Conservation (phyloP, 2,113 vertebrate genomes). For the Castor canadensis region DNA sequence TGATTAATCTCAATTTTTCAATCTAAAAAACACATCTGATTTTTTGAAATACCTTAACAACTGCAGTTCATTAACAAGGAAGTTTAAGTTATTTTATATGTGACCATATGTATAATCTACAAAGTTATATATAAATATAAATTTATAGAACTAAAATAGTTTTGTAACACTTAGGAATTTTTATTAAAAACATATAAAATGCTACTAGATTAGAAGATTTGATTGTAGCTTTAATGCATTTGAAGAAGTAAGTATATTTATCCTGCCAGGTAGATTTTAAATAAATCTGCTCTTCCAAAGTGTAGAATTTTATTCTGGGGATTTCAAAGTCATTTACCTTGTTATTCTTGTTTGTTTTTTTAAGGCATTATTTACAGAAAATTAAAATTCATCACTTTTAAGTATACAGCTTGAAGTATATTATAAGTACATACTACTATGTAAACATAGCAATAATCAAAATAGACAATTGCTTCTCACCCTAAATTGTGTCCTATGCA, state of each 20-base stretch:
- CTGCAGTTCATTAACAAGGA: background rate
- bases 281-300: background rate
- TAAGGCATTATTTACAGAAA: background rate
- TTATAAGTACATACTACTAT: background rate
- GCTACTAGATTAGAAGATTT: background rate
- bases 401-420: background rate
- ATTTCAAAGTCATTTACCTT: constrained; percentile 13
- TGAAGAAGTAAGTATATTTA: background rate
- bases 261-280: background rate
- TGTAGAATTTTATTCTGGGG: background rate
- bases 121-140: background rate
- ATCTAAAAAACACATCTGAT: background rate
- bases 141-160: background rate
- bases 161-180: background rate
- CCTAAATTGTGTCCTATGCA: background rate
- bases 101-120: background rate
- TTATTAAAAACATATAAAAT: background rate
- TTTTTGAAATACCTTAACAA: background rate
- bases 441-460: background rate
- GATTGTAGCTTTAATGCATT: background rate
- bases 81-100: background rate
- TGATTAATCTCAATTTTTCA: background rate
- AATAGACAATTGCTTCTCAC: background rate
- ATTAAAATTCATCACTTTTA: background rate
- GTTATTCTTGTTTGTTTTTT: background rate